Evolutionary conservation across 2,797 vertebrate species (phyloP).

Genomic region (Aselliscus stoliczkanus): DNA sequence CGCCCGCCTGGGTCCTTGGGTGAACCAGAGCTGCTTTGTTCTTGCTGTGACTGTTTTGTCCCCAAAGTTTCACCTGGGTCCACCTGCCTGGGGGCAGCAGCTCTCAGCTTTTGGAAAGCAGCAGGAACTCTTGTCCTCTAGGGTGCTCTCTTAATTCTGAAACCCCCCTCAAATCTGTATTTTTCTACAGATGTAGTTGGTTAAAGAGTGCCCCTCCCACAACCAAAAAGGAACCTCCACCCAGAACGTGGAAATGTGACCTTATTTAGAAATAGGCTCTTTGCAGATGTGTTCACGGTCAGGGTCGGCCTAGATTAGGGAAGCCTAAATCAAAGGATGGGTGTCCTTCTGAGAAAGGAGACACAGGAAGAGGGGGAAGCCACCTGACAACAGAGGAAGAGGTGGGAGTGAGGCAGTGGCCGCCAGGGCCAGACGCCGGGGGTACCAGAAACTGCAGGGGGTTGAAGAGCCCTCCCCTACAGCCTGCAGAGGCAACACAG

Average conservation of each 20-base stretch:
- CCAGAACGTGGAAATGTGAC: no score
- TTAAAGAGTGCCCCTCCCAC: accelerated
- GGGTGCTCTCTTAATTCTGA: accelerated
- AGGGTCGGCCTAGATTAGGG: neutral
- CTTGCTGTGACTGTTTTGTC: neutral
- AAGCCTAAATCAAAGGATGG: no score
- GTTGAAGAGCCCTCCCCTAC: neutral
- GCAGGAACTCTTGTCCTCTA: accelerated
- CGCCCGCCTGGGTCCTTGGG: neutral
- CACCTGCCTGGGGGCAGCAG: no score
- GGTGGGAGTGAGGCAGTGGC: neutral
- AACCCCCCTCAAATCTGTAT: neutral
- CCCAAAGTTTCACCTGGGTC: accelerated
- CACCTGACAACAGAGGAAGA: neutral
- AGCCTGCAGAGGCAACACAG: neutral
- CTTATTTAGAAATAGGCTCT: neutral
- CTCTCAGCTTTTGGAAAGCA: neutral
- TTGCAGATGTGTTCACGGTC: neutral
- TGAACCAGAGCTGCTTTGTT: neutral
- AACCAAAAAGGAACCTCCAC: accelerated
- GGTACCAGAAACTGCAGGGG: neutral
- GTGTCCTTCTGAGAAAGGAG: neutral
- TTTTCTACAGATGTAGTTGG: neutral
- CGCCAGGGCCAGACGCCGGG: neutral
- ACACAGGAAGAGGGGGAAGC: neutral